These are phyloP conservation scores for Rhagologus leucostigma DNA, from an alignment of 2,113 vertebrate species.

Conservation along the genomic window DNA sequence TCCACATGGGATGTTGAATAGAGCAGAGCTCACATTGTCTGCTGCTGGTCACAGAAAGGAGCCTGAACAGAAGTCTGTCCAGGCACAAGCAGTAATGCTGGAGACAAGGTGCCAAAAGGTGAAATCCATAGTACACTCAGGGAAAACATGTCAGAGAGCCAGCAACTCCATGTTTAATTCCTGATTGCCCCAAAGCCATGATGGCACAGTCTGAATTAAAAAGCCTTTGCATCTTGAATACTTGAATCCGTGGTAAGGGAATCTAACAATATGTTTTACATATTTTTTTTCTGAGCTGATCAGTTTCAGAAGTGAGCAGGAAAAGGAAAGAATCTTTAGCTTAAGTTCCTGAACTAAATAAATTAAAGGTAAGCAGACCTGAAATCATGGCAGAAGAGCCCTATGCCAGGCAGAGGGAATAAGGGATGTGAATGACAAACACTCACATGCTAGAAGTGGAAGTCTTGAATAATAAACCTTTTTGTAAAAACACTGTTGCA, in stretches of 20 bases:
- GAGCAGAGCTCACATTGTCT: background rate
- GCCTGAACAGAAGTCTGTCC: background rate
- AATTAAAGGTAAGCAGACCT: background rate
- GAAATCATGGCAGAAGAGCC: background rate
- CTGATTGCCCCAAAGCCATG: background rate
- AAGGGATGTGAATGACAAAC: background rate
- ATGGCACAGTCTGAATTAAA: background rate
- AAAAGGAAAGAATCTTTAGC: background rate
- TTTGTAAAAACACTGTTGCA: background rate
- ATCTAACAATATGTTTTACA: background rate
- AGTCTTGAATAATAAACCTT: background rate
- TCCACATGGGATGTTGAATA: background rate
- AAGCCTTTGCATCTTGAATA: background rate
- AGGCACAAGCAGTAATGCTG: background rate
- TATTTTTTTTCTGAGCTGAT: background rate
- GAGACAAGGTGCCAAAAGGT: background rate
- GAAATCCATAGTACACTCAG: background rate
- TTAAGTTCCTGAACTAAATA: background rate
- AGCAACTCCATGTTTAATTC: background rate
- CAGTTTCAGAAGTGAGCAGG: background rate
- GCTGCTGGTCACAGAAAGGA: background rate
- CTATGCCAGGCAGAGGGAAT: background rate
- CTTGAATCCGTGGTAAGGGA: background rate
- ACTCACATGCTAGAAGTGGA: background rate
- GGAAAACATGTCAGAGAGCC: background rate